Percentiles rank a stretch among this genome's conserved stretches.
These are phyloP conservation scores for Hyppa rectilinea DNA, from an alignment of 2,888 invertebrate species.

Conservation along the genomic window DNA sequence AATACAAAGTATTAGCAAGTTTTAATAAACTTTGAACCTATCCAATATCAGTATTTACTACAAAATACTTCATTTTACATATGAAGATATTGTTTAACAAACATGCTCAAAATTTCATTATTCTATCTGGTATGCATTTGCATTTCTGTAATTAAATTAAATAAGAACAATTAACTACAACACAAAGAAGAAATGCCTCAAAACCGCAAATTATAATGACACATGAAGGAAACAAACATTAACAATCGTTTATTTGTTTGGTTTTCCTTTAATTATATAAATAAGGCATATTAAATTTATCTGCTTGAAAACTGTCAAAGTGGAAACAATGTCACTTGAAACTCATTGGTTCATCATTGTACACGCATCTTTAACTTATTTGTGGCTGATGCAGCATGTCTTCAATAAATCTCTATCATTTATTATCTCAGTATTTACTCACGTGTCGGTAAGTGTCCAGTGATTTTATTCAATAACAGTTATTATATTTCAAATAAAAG, in stretches of 20 bases:
- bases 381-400: not conserved
- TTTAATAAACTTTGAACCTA: slow-evolving; percentile 1
- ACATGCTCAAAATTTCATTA: not conserved
- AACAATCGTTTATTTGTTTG: slow-evolving; percentile 12
- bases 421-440: not conserved
- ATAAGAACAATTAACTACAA: not conserved
- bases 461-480: not conserved
- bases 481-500: not conserved
- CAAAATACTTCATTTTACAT: not conserved
- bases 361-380: not conserved
- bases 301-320: slow-evolving; percentile 9
- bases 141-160: slow-evolving; percentile 11
- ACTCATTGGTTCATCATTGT: not conserved
- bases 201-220: slow-evolving; percentile 33
- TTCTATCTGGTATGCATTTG: not conserved
- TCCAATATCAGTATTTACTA: not conserved
- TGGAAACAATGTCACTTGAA: not conserved
- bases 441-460: slow-evolving; percentile 14
- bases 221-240: slow-evolving; percentile 3
- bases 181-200: slow-evolving; percentile 17
- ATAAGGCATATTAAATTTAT: slow-evolving; percentile 13
- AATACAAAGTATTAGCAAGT: not conserved
- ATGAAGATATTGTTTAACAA: not conserved
- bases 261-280: slow-evolving; percentile 17
- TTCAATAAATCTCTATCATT: not conserved